Evolutionary conservation across 2,888 invertebrate genomes (phyloP).

Genomic region (Hemicrepidius hirtus): DNA sequence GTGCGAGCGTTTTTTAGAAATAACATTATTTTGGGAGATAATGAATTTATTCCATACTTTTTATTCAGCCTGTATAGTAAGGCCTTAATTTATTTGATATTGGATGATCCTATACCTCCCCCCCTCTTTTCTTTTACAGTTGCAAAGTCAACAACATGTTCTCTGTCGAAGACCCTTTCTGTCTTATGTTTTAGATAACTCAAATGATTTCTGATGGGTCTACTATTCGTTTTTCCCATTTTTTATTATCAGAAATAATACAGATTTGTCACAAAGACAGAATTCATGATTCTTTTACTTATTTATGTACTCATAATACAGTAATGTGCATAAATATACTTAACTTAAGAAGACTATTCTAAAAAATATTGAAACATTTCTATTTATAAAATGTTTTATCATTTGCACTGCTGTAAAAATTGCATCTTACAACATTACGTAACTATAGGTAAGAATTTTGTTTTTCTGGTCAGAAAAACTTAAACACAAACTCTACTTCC

Average conservation of each 20-base stretch:
- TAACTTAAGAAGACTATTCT: conserved; percentile 3
- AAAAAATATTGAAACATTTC: neutral
- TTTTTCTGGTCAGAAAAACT: too few relatives aligned
- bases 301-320: neutral
- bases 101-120: too few relatives aligned
- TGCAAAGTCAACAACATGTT: too few relatives aligned
- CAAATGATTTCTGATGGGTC: neutral
- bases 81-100: too few relatives aligned
- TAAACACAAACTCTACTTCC: neutral
- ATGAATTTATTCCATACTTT: too few relatives aligned
- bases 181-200: too few relatives aligned
- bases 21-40: too few relatives aligned
- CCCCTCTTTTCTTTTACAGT: too few relatives aligned
- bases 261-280: conserved; percentile 16
- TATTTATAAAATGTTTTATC: neutral
- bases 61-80: too few relatives aligned
- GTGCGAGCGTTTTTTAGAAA: too few relatives aligned
- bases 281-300: neutral
- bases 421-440: neutral
- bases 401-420: neutral
- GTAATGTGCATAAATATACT: conserved; percentile 3
- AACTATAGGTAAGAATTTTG: too few relatives aligned
- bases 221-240: neutral
- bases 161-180: too few relatives aligned
- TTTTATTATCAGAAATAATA: conserved; percentile 30